Evolutionary conservation across 1,140 invertebrate species (phyloP).

Genomic region (Zaprionus vittiger): DNA sequence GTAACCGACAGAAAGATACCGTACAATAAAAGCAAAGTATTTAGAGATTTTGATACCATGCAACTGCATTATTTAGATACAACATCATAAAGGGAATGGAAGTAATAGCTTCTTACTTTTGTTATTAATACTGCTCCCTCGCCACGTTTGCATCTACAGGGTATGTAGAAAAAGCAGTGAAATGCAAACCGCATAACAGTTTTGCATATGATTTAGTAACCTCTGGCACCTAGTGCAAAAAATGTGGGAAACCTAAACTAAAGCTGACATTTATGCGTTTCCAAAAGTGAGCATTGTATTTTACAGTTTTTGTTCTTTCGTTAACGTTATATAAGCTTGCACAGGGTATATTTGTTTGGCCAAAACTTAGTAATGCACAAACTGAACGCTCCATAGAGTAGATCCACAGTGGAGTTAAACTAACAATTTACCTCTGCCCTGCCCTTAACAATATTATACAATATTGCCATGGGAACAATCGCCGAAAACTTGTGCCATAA

Average conservation of each 20-base stretch:
- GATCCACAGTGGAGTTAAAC: neutral
- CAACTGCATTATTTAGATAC: neutral
- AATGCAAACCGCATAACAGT: slow-evolving; percentile 32
- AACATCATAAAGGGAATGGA: neutral
- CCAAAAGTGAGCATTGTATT: slow-evolving; percentile 52
- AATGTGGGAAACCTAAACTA: slow-evolving; percentile 39
- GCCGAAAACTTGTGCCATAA: neutral
- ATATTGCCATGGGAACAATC: slow-evolving; percentile 2
- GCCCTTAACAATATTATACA: neutral
- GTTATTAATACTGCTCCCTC: neutral
- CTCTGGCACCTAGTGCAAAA: slow-evolving; percentile 20
- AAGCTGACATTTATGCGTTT: slow-evolving; percentile 54
- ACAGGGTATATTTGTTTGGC: neutral
- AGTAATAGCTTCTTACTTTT: too few relatives aligned
- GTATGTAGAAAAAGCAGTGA: neutral
- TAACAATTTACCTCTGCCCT: neutral
- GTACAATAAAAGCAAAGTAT: neutral
- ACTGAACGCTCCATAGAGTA: neutral
- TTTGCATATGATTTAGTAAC: slow-evolving; percentile 36
- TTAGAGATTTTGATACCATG: neutral
- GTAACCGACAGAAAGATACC: neutral
- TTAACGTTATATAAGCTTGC: neutral
- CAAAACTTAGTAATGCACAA: neutral
- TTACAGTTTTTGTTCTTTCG: slow-evolving; percentile 8
- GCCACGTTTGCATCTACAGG: neutral